Base-by-base conservation (phyloP, 1,140 invertebrate species). In the Mya arenaria region DNA sequence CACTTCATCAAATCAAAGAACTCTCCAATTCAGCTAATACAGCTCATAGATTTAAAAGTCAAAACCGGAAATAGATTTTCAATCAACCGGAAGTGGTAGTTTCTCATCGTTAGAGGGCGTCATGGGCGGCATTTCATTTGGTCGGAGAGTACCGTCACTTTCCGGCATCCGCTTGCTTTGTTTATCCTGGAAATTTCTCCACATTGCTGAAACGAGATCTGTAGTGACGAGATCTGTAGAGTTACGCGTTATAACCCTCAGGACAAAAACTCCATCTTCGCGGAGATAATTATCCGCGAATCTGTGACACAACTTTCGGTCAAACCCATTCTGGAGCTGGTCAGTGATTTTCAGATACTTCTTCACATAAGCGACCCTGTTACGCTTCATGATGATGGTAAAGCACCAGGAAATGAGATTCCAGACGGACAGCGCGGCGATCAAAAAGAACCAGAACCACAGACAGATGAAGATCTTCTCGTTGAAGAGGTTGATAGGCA, bases 401-500 rank as follows among this genome's bases (percentile, higher is more conserved):
- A 83, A 80, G 13, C 87, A 17, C 89, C 89, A 91, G 15, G 69
- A 58, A 17, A 85, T 60, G 19, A 73, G n/a, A 32, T 73, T 82
- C 44, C 56, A 62, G 62, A 52, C 36, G 34, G 82, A 83, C 2
- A 87, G 25, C 6, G 83, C 65, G 0, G 78, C 69, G 13, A 90
- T 66, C 2, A 89, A 63, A n/a, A 83, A 71, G 8, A 89, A 79
- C 88, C 88, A 90, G 52, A 89, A 89, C 90, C 89, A 91, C 5
- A 91, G 44, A 39, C 89, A 85, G 8, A 89, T 84, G 65, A 87
- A 91, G 34, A 94, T 93, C 84, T 94, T 94, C 84, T 94, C 94
- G 82, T 94, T 94, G 84, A 94, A 94, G 19, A 94, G 86, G 81
- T 94, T 94, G 71, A 94, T 94, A 8, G 94, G 93, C 68, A 94